Percentiles rank a stretch among this genome's conserved stretches.
Conservation (phyloP, 2,113 vertebrate species). For the Hyaena hyaena region DNA sequence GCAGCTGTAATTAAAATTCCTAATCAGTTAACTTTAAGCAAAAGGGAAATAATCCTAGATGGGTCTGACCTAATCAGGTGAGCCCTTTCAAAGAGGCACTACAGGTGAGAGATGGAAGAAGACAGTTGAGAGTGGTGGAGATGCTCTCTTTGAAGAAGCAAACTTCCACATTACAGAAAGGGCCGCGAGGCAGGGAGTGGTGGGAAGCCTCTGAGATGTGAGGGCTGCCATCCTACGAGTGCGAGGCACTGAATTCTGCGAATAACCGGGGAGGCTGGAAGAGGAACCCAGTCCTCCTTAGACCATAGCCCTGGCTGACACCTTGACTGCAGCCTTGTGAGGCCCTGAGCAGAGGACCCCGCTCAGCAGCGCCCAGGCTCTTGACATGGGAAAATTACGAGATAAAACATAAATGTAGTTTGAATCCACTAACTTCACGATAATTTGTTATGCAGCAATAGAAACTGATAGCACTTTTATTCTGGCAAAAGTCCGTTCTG, state of each 20-base stretch:
- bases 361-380: neutral
- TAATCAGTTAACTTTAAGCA: neutral
- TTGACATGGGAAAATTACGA: neutral
- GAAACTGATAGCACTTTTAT: neutral
- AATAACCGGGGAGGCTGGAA: neutral
- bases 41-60: neutral
- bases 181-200: neutral
- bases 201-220: neutral
- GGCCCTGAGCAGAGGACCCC: neutral
- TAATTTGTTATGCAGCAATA: neutral
- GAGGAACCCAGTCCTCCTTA: neutral
- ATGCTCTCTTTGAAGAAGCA: neutral
- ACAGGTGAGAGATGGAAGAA: neutral
- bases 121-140: neutral
- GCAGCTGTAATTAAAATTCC: conserved; percentile 44
- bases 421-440: neutral
- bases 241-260: neutral
- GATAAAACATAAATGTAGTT: neutral
- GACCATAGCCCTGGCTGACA: neutral
- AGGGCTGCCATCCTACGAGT: neutral
- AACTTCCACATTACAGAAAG: neutral
- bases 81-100: neutral
- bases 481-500: neutral
- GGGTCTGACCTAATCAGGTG: neutral
- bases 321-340: neutral